A percentile compares a stretch with the other conserved stretches of the same genome.
These are phyloP conservation scores for Cichladusa arquata DNA, from an alignment of 2,113 vertebrate species.

Conservation along the genomic window DNA sequence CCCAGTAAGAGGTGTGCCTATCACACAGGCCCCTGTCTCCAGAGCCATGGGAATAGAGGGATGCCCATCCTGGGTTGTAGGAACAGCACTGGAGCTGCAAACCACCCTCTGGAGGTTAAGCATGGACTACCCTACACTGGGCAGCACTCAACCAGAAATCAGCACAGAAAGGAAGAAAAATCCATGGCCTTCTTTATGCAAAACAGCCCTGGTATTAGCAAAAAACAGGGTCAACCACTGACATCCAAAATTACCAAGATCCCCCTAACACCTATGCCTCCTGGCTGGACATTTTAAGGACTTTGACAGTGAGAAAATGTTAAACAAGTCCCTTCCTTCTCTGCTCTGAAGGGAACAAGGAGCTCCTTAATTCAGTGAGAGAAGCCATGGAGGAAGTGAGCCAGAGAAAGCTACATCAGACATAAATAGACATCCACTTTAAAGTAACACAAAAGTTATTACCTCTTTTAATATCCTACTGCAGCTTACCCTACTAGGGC, in stretches of 20 bases:
- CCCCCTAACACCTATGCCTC: not conserved
- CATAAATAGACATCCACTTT: not conserved
- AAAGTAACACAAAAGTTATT: constrained; percentile 22
- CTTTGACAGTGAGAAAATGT: not conserved
- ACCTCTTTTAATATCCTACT: constrained; percentile 41
- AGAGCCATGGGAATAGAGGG: not conserved
- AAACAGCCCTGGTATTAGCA: not conserved
- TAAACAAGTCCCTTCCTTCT: not conserved
- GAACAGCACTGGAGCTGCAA: not conserved
- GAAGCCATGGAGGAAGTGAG: not conserved
- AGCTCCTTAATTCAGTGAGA: not conserved
- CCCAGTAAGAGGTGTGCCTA: not conserved
- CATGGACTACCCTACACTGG: not conserved
- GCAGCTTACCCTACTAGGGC: constrained; percentile 28
- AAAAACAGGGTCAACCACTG: not conserved
- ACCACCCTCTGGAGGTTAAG: not conserved
- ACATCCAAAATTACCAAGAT: not conserved
- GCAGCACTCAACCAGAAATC: not conserved
- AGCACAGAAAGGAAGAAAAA: not conserved
- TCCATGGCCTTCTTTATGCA: not conserved
- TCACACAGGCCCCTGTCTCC: not conserved
- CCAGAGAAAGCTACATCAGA: not conserved
- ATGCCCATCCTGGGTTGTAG: not conserved
- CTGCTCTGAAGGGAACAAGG: not conserved
- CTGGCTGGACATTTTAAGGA: not conserved